phyloP scores from a whole-genome alignment of 2,888 invertebrate species.

The Drosophila macrospina region DNA sequence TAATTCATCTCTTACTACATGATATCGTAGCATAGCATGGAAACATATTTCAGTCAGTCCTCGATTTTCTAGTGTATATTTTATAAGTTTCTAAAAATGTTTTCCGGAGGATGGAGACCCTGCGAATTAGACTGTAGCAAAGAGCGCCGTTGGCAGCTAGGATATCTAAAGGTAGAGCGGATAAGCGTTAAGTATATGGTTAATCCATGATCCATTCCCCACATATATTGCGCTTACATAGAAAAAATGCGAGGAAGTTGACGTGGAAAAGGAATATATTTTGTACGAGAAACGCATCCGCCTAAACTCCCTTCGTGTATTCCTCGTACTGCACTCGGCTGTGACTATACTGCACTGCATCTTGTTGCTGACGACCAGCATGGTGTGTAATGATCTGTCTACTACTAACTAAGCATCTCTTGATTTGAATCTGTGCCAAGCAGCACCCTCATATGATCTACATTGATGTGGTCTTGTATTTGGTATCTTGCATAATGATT shows the following conservation, averaged over 20 bases:
- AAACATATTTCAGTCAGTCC: not conserved
- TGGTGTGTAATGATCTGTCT: conserved; percentile 29
- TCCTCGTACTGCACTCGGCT: conserved; percentile 40
- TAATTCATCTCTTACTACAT: not conserved
- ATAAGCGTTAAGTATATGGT: not conserved
- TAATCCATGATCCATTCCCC: not conserved
- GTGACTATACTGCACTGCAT: conserved; percentile 23
- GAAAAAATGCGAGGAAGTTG: conserved; percentile 47
- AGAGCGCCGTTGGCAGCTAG: conserved; percentile 8
- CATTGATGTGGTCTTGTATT: conserved; percentile 27
- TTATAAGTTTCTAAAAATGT: conserved; percentile 1
- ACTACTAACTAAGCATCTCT: not conserved
- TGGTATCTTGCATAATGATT: not conserved
- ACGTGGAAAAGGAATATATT: conserved; percentile 45
- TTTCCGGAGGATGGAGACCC: not conserved
- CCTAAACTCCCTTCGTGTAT: conserved; percentile 24
- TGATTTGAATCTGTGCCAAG: not conserved
- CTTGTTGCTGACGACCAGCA: conserved; percentile 29
- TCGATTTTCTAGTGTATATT: conserved; percentile 2
- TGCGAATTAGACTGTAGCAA: not conserved
- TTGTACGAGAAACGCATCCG: conserved; percentile 48
- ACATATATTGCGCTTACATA: not conserved
- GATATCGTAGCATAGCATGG: not conserved
- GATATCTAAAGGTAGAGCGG: conserved; percentile 36
- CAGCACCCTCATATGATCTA: conserved; percentile 23